Base-by-base conservation (phyloP, 2,113 vertebrate genomes). In the Anarhynchus alexandrinus region DNA sequence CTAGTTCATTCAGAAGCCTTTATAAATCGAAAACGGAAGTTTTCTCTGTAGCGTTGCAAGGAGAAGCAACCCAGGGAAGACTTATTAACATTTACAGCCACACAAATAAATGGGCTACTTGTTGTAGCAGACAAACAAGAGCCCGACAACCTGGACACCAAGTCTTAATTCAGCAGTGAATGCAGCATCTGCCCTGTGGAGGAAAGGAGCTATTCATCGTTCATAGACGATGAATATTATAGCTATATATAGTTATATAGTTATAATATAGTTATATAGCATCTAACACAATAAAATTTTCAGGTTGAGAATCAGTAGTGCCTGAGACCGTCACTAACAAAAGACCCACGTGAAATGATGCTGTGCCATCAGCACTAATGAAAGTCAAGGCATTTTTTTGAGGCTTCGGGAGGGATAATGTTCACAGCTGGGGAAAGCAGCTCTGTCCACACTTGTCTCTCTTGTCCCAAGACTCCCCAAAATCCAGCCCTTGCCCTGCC, bases 1-100 rank as follows among this genome's bases (percentile, higher is more conserved):
- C 90, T 94, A 96, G 88, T 87, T 97, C 34, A 32, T 95, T 94
- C 91, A 97, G 82, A 97, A 96, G 80, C 58, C 76, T 96, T 95
- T 95, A 59, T 91, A 96, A 97, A 97, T 71, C 55, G 79, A 83
- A 96, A 96, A 83, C 47, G 91, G 74, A 78, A 76, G 84, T 96
- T 83, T 94, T 85, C 79, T 81, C 70, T 61, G 10, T 52, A 73
- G 55, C 52, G 74, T 22, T 77, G 42, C 25, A 72, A 74, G 81
- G 32, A 86, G 19, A 91, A 95, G 78, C 29, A 92, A 76, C 43
- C 79, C 8, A 80, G 45, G 7, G 32, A 26, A 6, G n/a, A 79
- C 82, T 86, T 85, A 65, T 25, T 32, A 82, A 40, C 32, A 88
- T 73, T 88, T 21, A 42, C 25, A 18, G 58, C 71, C 20, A 86